These are phyloP conservation scores for Epizoanthus rinbou DNA, from an alignment of 92 coral and sea anemone genomes.

Conservation along the genomic window DNA sequence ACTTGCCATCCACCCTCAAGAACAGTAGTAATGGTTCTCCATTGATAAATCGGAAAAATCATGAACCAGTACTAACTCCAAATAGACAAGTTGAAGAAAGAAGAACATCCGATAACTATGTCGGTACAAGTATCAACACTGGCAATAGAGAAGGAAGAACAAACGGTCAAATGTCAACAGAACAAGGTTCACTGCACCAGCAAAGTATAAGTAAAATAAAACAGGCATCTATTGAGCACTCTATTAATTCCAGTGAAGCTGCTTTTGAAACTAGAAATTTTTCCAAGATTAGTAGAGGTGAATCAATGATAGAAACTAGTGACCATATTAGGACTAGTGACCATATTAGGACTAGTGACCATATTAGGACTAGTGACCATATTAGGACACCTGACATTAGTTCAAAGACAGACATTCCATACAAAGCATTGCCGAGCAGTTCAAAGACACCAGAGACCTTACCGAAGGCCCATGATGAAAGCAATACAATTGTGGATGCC, in stretches of 20 bases:
- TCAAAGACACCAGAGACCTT: background rate
- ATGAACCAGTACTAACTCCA: background rate
- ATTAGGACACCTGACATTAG: background rate
- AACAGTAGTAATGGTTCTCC: background rate
- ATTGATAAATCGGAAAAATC: background rate
- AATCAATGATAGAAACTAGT: background rate
- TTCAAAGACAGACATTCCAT: background rate
- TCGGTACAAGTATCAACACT: background rate
- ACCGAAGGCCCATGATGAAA: background rate
- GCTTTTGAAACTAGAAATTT: background rate
- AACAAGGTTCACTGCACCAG: background rate
- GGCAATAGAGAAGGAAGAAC: background rate
- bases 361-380: background rate
- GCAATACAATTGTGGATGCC: background rate
- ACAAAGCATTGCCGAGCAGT: background rate
- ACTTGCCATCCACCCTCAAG: background rate
- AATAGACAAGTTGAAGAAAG: background rate
- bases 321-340: background rate
- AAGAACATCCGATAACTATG: background rate
- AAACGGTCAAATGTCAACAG: background rate
- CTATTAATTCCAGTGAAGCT: background rate
- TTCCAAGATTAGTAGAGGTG: background rate
- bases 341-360: background rate
- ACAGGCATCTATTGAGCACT: background rate
- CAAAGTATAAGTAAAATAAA: background rate